phyloP scores from a whole-genome alignment of 2,888 invertebrate genomes.

The Conchocele bisecta region DNA sequence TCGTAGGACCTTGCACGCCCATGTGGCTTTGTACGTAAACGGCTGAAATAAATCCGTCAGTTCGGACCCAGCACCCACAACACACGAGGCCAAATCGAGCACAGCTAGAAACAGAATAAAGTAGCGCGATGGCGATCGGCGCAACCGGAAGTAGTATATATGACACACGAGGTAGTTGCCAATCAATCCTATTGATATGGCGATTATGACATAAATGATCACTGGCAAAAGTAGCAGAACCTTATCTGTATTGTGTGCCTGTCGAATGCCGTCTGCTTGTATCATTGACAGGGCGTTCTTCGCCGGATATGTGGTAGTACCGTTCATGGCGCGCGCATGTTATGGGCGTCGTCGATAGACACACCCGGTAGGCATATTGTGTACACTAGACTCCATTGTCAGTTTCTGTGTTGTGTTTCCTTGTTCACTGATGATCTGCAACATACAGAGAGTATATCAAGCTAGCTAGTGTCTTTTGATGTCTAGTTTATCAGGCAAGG shows the following conservation, averaged over 20 bases:
- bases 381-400: no score
- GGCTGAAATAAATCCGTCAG: slow-evolving; percentile 68
- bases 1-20: slow-evolving; percentile 69
- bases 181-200: slow-evolving; percentile 63
- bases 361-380: no score
- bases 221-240: slow-evolving; percentile 63
- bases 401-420: no score
- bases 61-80: slow-evolving; percentile 69
- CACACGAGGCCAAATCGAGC: slow-evolving; percentile 68
- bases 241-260: slow-evolving; percentile 60
- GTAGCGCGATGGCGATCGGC: slow-evolving; percentile 69
- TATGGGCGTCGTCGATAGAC: no score
- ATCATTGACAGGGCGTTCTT: no score
- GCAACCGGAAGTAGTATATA: slow-evolving; percentile 69
- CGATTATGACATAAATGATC: slow-evolving; percentile 59
- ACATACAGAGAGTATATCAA: no score
- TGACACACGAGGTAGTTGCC: slow-evolving; percentile 71
- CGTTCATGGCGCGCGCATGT: no score
- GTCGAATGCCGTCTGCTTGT: background rate
- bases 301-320: no score
- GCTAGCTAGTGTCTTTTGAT: no score
- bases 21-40: slow-evolving; percentile 60
- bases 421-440: no score
- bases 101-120: slow-evolving; percentile 72
- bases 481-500: no score